These are phyloP conservation scores for Neomorphus geoffroyi DNA, from an alignment of 2,797 vertebrate species.

Conservation along the genomic window DNA sequence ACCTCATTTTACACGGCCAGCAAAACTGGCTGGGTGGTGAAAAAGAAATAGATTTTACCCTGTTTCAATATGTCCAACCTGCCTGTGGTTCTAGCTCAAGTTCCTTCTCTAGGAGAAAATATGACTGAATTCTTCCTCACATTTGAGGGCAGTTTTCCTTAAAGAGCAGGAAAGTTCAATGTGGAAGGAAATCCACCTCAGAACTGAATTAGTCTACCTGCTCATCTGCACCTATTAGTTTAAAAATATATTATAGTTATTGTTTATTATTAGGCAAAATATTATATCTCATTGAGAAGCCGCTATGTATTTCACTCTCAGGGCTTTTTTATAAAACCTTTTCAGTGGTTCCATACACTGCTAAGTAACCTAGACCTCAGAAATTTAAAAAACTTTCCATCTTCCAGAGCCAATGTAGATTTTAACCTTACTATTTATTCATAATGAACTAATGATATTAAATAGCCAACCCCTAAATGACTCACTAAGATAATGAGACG, in stretches of 20 bases:
- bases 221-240: not conserved
- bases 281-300: not conserved
- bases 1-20: not conserved
- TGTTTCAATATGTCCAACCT: rapidly evolving
- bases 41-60: not conserved
- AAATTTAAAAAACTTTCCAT: constrained; percentile 41
- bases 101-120: not conserved
- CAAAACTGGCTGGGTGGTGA: not conserved
- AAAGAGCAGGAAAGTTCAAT: not conserved
- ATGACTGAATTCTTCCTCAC: not conserved
- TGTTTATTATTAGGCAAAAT: not conserved
- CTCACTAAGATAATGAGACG: constrained; percentile 50
- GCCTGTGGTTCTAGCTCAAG: not conserved
- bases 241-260: not conserved
- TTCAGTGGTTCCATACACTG: not conserved
- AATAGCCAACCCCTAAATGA: constrained; percentile 1
- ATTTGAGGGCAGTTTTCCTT: not conserved
- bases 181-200: not conserved
- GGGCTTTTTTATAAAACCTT: not conserved
- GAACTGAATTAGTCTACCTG: not conserved
- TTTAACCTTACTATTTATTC: constrained; percentile 53
- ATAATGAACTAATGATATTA: constrained; percentile 49
- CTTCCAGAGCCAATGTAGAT: constrained; percentile 26
- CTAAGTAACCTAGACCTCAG: not conserved
- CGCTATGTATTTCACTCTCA: not conserved